These are phyloP conservation scores for Brachyhypopomus occidentalis DNA, from an alignment of 2,113 vertebrate species.

Conservation along the genomic window DNA sequence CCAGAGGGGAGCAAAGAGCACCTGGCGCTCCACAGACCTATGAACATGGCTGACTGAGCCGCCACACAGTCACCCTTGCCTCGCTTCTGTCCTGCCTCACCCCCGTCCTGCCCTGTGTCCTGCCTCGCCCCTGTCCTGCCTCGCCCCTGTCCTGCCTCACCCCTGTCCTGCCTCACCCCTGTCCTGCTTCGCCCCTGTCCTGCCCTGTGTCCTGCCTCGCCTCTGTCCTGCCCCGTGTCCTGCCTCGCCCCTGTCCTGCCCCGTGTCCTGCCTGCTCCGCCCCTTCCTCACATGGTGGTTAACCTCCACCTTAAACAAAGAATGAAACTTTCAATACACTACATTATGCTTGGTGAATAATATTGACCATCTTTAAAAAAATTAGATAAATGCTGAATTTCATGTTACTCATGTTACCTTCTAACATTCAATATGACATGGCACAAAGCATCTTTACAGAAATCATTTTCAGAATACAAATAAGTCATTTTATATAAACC, in stretches of 20 bases:
- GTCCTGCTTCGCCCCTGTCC: no score
- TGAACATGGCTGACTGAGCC: slow-evolving; percentile 22
- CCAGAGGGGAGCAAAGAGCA: slow-evolving; percentile 38
- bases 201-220: no score
- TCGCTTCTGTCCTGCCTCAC: neutral
- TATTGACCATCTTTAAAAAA: neutral
- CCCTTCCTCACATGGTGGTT: neutral
- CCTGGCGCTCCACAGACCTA: slow-evolving; percentile 2
- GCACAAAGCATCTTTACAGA: no score
- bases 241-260: neutral
- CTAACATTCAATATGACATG: no score
- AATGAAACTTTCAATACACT: slow-evolving; percentile 5
- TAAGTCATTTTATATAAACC: no score
- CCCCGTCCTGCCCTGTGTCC: neutral
- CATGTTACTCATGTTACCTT: neutral
- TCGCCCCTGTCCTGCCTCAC: neutral
- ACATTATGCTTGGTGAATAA: slow-evolving; percentile 2
- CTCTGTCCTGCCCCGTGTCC: no score
- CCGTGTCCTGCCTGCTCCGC: no score
- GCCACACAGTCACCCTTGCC: neutral
- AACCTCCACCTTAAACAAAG: neutral
- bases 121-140: neutral
- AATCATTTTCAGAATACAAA: neutral
- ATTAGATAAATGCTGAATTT: slow-evolving; percentile 1
- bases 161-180: neutral